Base-by-base conservation (phyloP, 2,888 invertebrate genomes). In the Caenorhabditis sulstoni region DNA sequence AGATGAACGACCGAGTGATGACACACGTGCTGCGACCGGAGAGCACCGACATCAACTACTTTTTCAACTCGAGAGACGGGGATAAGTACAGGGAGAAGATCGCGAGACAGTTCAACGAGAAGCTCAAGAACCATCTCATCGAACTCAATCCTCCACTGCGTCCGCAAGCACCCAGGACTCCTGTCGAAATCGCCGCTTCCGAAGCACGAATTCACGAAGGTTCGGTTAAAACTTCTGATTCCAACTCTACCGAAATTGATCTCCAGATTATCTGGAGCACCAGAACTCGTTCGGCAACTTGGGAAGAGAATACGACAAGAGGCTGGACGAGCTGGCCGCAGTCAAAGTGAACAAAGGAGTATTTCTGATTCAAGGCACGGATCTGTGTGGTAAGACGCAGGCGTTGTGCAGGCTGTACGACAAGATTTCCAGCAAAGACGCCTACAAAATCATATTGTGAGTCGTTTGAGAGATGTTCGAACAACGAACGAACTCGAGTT, bases 11-110 rank as follows among this genome's bases (percentile, higher is more conserved):
- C 23, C 18, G 68, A 52, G 79, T 73, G 37, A 79, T 83, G 59
- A 68, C 81, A 37, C 83, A 83, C 52, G 75, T 75, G 18, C 29
- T 84, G 20, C 64, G 73, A 44, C 70, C 76, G 18, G 84, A 84
- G 47, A 79, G 62, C 52, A 75, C 59, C 39, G 84, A 84, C 45
- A 75, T 82, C 50, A 71, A 58, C 50, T 62, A 68, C 20, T 85
- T 85, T 64, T 77, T 84, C 62, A 66, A 68, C 14, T 73, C 80
- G 23, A 73, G 74, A 20, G 77, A 78, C 8, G 71, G 76, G 5
- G 85, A 85, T 16, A 71, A 79, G 35, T 85, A 85, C 65, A 71
- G 79, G 22, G 83, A 84, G 53, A 79, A 73, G 41, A 77, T 82
- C 11, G 74, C 70, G 5, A 45, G 78, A 80, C 78, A 82, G 81